Percentiles rank a stretch among this genome's conserved stretches.
Conservation (phyloP, 2,888 invertebrate genomes). For the Leptopilina myrica region DNA sequence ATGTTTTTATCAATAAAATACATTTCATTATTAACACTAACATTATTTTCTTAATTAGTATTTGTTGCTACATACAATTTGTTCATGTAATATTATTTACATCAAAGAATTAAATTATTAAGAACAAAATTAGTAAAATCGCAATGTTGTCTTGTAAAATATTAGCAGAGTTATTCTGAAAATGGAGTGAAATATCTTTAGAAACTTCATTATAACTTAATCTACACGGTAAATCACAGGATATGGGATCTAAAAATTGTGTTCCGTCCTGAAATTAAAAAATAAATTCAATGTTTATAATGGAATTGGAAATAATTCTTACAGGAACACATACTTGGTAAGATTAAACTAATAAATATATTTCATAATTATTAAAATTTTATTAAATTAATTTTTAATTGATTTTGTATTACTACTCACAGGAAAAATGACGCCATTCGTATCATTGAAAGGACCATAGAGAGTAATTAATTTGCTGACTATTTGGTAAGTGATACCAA, state of each 20-base stretch:
- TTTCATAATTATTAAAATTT: background rate
- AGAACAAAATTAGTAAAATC: constrained; percentile 14
- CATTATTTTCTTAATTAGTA: background rate
- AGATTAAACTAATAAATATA: background rate
- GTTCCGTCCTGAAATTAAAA: background rate
- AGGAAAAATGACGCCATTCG: constrained; percentile 82
- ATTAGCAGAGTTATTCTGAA: background rate
- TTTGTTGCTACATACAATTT: background rate
- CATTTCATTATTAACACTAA: background rate
- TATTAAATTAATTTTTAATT: no score
- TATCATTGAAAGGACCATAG: constrained; percentile 83
- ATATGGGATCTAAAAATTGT: background rate
- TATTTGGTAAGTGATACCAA: constrained; percentile 82
- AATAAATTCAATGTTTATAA: background rate
- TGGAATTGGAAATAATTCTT: background rate
- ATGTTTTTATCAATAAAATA: constrained; percentile 8
- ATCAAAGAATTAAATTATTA: background rate
- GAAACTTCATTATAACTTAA: background rate
- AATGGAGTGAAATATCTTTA: background rate
- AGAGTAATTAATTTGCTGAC: constrained; percentile 79
- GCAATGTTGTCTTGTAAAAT: background rate
- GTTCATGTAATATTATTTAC: background rate
- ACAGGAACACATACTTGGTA: background rate
- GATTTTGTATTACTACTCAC: constrained; percentile 62
- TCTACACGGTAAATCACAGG: background rate